Base-by-base conservation (phyloP, 2,888 invertebrate species). In the Lottia gigantea region DNA sequence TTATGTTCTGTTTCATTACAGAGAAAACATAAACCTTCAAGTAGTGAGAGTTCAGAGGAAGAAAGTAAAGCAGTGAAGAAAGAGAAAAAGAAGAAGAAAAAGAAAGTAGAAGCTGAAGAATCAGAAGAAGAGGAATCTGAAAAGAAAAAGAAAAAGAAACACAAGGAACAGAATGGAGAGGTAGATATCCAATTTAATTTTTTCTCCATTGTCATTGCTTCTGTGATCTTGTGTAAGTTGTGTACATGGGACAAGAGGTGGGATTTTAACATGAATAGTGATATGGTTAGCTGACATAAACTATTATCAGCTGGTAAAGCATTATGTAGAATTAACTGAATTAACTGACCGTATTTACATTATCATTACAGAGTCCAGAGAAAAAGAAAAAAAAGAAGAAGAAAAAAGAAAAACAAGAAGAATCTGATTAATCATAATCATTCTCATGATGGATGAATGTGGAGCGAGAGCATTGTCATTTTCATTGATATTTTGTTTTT, bases 341-440 rank as follows among this genome's bases (percentile, higher is more conserved):
- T n/a, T n/a, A n/a, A n/a, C n/a, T n/a, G n/a, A n/a, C n/a, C n/a
- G n/a, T n/a, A n/a, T n/a, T n/a, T n/a, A n/a, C n/a, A n/a, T n/a
- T n/a, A 65, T 16, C n/a, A 70, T 71, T 73, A n/a, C 76, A 81
- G 75, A 77, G 71, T 11, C 79, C 82, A 8, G 78, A 81, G 67
- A 80, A 84, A 67, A 84, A 84, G 72, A 84, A 85, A 76, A 83
- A 85, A 72, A 85, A 85, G 75, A 85, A 84, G 73, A 84, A 85
- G 73, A 81, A 83, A 67, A 79, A 84, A 73, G 80, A 83, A 72
- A 77, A 82, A 69, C 74, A 77, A 49, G 74, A 74, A 61, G 80
- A 80, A 26, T 74, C 69, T n/a, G 69, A 67, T 67, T 71, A 76
- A 19, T 76, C 67, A 73, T 40, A 40, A 40, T 40, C 40, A 40